Evolutionary conservation across 2,888 invertebrate species (phyloP).

Genomic region (Nesidiocoris tenuis): DNA sequence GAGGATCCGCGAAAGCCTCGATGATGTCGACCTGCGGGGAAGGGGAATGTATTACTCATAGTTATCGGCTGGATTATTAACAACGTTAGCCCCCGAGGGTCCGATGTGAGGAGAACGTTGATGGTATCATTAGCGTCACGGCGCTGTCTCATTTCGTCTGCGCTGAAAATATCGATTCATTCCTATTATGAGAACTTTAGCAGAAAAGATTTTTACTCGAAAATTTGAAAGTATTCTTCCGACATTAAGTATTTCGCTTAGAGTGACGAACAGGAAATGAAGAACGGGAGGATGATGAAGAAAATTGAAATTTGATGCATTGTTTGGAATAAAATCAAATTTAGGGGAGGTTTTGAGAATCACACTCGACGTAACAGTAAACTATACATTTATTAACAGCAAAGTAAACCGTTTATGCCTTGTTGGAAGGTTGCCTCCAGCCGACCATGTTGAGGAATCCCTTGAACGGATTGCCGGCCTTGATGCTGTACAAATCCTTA

Average conservation of each 20-base stretch:
- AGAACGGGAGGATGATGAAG: too few relatives aligned
- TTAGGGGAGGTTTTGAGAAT: too few relatives aligned
- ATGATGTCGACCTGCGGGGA: not conserved
- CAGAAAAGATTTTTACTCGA: too few relatives aligned
- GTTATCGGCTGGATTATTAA: not conserved
- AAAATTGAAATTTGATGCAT: too few relatives aligned
- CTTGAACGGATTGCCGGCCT: conserved; percentile 15
- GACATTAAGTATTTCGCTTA: too few relatives aligned
- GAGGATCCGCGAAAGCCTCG: not conserved
- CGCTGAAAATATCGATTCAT: not conserved
- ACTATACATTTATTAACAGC: too few relatives aligned
- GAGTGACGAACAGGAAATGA: too few relatives aligned
- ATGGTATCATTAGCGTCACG: not conserved
- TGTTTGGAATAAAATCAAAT: too few relatives aligned
- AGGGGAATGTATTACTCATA: not conserved
- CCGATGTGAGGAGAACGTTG: not conserved
- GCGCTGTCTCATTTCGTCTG: not conserved
- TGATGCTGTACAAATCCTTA: conserved; percentile 18
- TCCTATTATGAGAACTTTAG: too few relatives aligned
- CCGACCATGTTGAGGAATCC: conserved; percentile 18
- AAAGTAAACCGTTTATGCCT: conserved; percentile 2
- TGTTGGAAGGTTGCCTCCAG: conserved; percentile 16
- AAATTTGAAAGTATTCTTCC: too few relatives aligned
- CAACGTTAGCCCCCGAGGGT: not conserved
- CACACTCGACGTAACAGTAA: too few relatives aligned